Base-by-base conservation (phyloP, 2,888 invertebrate species). In the Megamerina dolium region DNA sequence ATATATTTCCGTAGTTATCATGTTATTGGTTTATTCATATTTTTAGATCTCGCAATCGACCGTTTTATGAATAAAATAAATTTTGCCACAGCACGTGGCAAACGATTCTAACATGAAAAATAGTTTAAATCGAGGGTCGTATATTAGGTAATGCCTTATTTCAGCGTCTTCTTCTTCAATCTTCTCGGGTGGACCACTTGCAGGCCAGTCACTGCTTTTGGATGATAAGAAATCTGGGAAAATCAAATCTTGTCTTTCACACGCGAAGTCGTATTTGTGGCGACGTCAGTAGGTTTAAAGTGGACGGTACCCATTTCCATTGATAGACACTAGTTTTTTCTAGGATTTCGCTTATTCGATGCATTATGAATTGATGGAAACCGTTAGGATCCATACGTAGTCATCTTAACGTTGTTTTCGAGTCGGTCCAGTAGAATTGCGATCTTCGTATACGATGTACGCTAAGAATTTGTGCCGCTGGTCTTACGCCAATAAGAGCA, bases 341-440 rank as follows among this genome's bases (percentile, higher is more conserved):
- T 14, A 44, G n/a, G 6, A 48, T 41, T 37, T 44, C 37, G 6
- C 43, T 35, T 13, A 41, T 38, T 20, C 47, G 29, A 26, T 41
- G 37, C 41, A 41, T 48, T 6, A 44, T 41, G 20, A 41, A 41
- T 17, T 41, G 41, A 10, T 48, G 37, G 31, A 48, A 44, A 31
- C 23, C 29, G 29, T 30, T 41, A n/a, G n/a, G n/a, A n/a, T n/a
- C n/a, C n/a, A n/a, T n/a, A n/a, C n/a, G n/a, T n/a, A n/a, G n/a
- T n/a, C n/a, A n/a, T 26, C 19, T 26, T 9, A 40, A 36, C 12
- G 37, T 23, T 5, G 33, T 46, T 16, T 38, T 33, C 9, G 38
- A 42, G 12, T 46, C 43, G 17, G 40, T 34, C 41, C 47, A 43
- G 13, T 33, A 47, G 14, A 37, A 33, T 20, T 40, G 34, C 2